Base-by-base conservation (phyloP, 2,888 invertebrate genomes). In the Eubasilissa splendida region DNA sequence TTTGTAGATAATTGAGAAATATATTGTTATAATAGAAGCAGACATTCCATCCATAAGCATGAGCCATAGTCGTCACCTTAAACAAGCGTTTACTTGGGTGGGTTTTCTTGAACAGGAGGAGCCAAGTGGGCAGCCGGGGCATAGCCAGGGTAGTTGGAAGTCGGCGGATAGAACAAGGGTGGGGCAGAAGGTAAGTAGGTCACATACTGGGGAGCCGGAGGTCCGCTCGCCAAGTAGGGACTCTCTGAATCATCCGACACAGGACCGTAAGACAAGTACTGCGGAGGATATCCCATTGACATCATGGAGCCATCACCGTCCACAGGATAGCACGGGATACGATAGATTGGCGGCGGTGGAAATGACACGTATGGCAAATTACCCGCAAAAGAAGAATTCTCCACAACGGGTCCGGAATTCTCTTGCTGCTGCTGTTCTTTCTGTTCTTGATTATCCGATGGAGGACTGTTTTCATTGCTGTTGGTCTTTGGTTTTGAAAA, bases 311-410 rank as follows among this genome's bases (percentile, higher is more conserved):
- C 89, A 80, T 89, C 90, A n/a, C 87, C 82, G 54, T 90, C 90
- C 31, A 89, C 84, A 4, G 88, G 88, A 86, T 89, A 90, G 87
- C 89, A 90, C 68, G 88, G 89, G 76, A 89, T 80, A 82, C 89
- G 88, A 87, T 89, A 90, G 80, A 90, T 84, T 65, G 90, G 89
- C 83, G 90, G 90, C 85, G 90, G 90, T 86, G 90, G 90, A 87
- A 90, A 90, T 60, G 88, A 87, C 71, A 89, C 86, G 88, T 89
- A 90, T n/a, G 90, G 88, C 85, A 88, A 12, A 59, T 80, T 81
- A 10, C 54, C 66, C 10, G n/a, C 12, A 8, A 74, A 77, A 22
- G 82, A 14, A 10, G 68, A 22, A 50, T 70, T 52, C 10, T 33
- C 33, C 14, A 14, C 14, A 52, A 52, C 50, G n/a, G 68, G 71